Conservation (phyloP, 2,888 invertebrate genomes). For the Nebria brevicollis region DNA sequence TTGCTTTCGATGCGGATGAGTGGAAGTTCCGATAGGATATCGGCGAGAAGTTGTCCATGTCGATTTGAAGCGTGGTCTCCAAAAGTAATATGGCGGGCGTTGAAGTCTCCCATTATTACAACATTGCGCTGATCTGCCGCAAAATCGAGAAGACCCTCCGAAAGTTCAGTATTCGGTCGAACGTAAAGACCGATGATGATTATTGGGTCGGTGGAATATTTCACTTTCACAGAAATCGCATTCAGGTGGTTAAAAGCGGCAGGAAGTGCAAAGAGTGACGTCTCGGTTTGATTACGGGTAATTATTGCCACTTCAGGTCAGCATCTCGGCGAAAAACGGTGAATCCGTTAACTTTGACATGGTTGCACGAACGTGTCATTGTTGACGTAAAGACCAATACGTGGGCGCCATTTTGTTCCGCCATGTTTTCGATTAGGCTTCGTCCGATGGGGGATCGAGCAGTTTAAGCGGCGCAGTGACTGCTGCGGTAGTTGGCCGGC, state of each 20-base stretch:
- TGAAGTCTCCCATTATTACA: background rate
- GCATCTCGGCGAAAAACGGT: background rate
- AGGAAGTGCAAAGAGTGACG: background rate
- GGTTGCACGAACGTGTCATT: background rate
- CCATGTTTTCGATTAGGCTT: slow-evolving; percentile 2
- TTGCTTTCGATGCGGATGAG: background rate
- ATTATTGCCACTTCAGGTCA: background rate
- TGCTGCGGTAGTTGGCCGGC: too few relatives aligned
- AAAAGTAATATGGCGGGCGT: background rate
- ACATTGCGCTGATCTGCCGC: background rate
- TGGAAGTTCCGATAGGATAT: background rate
- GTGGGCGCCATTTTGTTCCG: background rate
- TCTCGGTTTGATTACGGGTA: background rate
- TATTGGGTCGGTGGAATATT: too few relatives aligned
- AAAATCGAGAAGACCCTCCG: background rate
- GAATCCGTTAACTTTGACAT: background rate
- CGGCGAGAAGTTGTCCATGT: background rate
- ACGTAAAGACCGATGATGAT: background rate
- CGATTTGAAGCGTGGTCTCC: background rate
- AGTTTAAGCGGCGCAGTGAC: too few relatives aligned
- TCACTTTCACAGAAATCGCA: background rate
- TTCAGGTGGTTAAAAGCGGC: background rate
- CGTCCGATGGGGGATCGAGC: too few relatives aligned
- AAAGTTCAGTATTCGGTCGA: background rate
- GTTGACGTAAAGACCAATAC: background rate